phyloP scores from a whole-genome alignment of 2,797 vertebrate genomes.

The Neoniphon sammara region DNA sequence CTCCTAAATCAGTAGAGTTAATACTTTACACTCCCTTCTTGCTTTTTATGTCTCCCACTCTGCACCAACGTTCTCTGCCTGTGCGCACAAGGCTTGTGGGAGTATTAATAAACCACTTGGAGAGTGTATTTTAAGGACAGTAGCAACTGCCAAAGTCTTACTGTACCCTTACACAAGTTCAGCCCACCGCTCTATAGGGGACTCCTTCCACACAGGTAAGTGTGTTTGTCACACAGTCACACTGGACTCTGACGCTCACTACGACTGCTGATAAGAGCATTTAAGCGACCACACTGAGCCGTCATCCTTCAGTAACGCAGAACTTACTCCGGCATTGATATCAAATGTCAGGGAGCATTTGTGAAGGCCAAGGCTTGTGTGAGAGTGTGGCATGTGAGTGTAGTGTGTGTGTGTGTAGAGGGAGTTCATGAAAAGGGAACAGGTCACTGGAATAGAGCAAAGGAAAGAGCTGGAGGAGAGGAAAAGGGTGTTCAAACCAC shows the following conservation, averaged over 20 bases:
- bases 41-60: slow-evolving; percentile 44
- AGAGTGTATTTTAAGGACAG: slow-evolving; percentile 60
- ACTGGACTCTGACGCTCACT: neutral
- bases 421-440: neutral
- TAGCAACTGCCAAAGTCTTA: slow-evolving; percentile 38
- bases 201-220: slow-evolving; percentile 2
- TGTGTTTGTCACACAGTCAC: slow-evolving; percentile 6
- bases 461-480: slow-evolving; percentile 30
- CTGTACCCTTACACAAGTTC: neutral
- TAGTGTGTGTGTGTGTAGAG: neutral
- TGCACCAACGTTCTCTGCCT: slow-evolving; percentile 38
- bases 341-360: slow-evolving; percentile 31
- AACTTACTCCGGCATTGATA: slow-evolving; percentile 11
- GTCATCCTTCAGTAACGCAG: neutral
- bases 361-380: slow-evolving; percentile 3
- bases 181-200: neutral
- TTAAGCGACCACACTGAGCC: slow-evolving; percentile 6
- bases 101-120: slow-evolving; percentile 56
- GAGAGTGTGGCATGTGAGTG: neutral
- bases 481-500: slow-evolving; percentile 46
- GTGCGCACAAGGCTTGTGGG: slow-evolving; percentile 43
- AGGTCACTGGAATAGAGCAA: slow-evolving; percentile 30
- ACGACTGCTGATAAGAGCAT: slow-evolving; percentile 22
- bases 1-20: slow-evolving; percentile 48
- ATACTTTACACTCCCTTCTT: slow-evolving; percentile 61